Evolutionary conservation across 2,888 invertebrate species (phyloP).

Genomic region (Drosophila affinis): DNA sequence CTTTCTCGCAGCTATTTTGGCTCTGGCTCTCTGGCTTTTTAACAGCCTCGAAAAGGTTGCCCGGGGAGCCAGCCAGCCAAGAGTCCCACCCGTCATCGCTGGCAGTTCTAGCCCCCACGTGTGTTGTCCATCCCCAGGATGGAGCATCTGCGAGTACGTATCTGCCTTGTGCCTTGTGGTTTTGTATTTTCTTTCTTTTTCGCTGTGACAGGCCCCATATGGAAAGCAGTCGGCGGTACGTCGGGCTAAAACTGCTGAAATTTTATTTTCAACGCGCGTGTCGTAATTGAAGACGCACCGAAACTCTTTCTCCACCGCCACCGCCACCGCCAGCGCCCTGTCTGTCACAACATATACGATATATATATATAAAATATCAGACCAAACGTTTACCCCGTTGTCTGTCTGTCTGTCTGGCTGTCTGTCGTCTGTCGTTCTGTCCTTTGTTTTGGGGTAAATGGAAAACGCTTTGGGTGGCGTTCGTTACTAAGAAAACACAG

Average conservation of each 20-base stretch:
- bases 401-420: slow-evolving; percentile 12
- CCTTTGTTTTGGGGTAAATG: slow-evolving; percentile 62
- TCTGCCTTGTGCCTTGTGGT: slow-evolving; percentile 1
- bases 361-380: slow-evolving; percentile 46
- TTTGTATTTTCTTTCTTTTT: not conserved
- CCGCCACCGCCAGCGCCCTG: slow-evolving; percentile 7
- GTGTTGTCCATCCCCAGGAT: slow-evolving; percentile 65
- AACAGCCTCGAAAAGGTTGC: slow-evolving; percentile 56
- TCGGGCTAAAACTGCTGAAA: slow-evolving; percentile 58
- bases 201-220: slow-evolving; percentile 70
- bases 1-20: slow-evolving; percentile 78
- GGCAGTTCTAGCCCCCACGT: slow-evolving; percentile 60
- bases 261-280: slow-evolving; percentile 78
- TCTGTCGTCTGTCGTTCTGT: slow-evolving; percentile 9
- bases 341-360: slow-evolving; percentile 68
- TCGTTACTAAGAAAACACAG: slow-evolving; percentile 76
- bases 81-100: slow-evolving; percentile 13
- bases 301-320: slow-evolving; percentile 24
- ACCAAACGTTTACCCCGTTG: slow-evolving; percentile 73
- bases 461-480: slow-evolving; percentile 80
- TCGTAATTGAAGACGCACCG: slow-evolving; percentile 74
- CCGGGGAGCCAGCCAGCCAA: slow-evolving; percentile 6
- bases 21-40: slow-evolving; percentile 65
- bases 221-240: slow-evolving; percentile 38
- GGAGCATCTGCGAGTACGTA: not conserved